Conservation (phyloP, 1,140 invertebrate species). For the Ceratina australensis region DNA sequence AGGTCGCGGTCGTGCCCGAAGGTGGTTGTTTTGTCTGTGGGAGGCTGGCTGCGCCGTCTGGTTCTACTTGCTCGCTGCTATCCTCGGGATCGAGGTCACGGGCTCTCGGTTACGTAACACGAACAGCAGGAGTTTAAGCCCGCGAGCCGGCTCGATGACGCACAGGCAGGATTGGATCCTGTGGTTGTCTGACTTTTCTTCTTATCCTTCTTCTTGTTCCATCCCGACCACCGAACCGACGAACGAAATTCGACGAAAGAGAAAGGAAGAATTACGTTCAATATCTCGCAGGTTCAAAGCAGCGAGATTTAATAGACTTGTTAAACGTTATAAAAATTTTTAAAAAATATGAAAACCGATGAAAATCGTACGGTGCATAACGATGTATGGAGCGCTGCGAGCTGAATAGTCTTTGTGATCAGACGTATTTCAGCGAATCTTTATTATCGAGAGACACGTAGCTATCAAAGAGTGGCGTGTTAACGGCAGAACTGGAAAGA, state of each 20-base stretch:
- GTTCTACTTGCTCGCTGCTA: constrained; percentile 25
- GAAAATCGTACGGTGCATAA: too few relatives aligned
- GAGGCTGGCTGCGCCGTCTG: constrained; percentile 55
- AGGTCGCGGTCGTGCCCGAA: constrained; percentile 57
- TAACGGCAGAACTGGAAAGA: constrained; percentile 38
- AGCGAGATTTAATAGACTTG: too few relatives aligned
- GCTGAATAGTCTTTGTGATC: too few relatives aligned
- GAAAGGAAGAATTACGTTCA: not conserved
- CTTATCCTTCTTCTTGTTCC: not conserved
- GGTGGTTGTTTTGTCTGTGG: constrained; percentile 64
- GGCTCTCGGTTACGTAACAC: constrained; percentile 68
- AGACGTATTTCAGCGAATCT: not conserved
- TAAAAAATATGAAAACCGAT: too few relatives aligned
- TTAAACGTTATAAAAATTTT: too few relatives aligned
- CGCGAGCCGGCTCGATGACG: constrained; percentile 42
- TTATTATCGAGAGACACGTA: not conserved
- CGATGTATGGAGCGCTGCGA: too few relatives aligned
- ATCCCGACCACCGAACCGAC: not conserved
- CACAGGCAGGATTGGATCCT: constrained; percentile 35
- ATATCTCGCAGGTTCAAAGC: too few relatives aligned
- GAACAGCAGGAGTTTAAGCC: constrained; percentile 48
- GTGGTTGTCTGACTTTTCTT: not conserved
- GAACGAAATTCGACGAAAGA: not conserved
- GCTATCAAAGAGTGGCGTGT: constrained; percentile 23
- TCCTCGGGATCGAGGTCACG: constrained; percentile 71